Conservation (phyloP, 2,888 invertebrate species). For the Alcis repandata region DNA sequence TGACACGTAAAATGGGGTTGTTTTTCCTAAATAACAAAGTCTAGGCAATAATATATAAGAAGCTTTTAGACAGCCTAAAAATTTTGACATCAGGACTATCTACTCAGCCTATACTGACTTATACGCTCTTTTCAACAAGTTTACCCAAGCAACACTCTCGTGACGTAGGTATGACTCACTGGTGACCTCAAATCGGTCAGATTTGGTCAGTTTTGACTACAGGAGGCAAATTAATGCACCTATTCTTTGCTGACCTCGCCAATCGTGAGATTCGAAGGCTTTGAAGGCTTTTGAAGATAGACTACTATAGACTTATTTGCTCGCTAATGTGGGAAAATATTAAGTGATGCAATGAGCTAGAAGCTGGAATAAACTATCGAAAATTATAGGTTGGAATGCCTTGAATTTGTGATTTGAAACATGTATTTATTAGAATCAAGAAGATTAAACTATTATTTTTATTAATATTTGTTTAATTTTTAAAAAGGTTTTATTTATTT, state of each 20-base stretch:
- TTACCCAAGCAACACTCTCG: slow-evolving; percentile 28
- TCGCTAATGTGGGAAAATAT: slow-evolving; percentile 31
- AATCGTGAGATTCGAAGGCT: slow-evolving; percentile 37
- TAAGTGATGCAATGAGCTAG: slow-evolving; percentile 13
- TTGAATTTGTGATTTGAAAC: not conserved
- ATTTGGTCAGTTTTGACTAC: slow-evolving; percentile 49
- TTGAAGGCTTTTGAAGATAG: slow-evolving; percentile 29
- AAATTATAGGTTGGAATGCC: not conserved
- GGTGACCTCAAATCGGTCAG: slow-evolving; percentile 51
- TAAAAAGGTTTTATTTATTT: too few relatives aligned
- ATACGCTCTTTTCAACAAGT: slow-evolving; percentile 32
- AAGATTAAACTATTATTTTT: too few relatives aligned
- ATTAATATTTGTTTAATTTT: too few relatives aligned
- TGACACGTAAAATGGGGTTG: too few relatives aligned
- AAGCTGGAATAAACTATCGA: slow-evolving; percentile 1
- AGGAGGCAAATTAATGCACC: slow-evolving; percentile 50
- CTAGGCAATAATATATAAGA: too few relatives aligned
- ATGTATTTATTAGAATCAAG: not conserved
- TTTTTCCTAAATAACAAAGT: too few relatives aligned
- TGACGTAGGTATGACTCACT: slow-evolving; percentile 42
- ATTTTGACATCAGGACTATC: too few relatives aligned
- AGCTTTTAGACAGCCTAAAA: too few relatives aligned
- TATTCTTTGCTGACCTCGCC: slow-evolving; percentile 52
- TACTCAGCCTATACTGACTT: not conserved
- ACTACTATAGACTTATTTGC: slow-evolving; percentile 23